Conservation (phyloP, 2,113 vertebrate genomes). For the Siniperca chuatsi region DNA sequence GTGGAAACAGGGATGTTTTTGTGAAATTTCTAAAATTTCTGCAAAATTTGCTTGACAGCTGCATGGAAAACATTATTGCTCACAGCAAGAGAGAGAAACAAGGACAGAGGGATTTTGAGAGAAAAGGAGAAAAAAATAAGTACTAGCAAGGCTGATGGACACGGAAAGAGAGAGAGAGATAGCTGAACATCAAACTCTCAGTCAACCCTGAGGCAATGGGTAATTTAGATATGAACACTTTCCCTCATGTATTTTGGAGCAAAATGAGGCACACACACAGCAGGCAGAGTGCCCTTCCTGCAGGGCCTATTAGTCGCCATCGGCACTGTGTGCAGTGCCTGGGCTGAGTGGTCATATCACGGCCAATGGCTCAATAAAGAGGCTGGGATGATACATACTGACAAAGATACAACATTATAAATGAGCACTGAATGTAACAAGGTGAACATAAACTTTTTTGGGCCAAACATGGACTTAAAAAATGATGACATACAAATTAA, state of each 20-base stretch:
- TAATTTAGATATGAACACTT: conserved; percentile 64
- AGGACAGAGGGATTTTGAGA: conserved; percentile 5
- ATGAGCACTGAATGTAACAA: conserved; percentile 10
- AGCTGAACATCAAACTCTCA: conserved; percentile 66
- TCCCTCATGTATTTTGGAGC: conserved; percentile 40
- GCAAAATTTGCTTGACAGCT: conserved; percentile 32
- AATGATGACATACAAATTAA: neutral
- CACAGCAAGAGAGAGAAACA: conserved; percentile 2
- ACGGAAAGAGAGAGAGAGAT: neutral
- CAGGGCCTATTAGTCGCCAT: conserved; percentile 56
- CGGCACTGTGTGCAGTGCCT: conserved; percentile 34
- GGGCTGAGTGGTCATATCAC: conserved; percentile 27
- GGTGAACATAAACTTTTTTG: neutral
- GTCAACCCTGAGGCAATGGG: conserved; percentile 58
- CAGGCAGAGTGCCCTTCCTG: conserved; percentile 55
- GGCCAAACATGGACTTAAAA: neutral
- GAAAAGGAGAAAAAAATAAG: neutral
- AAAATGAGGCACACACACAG: conserved; percentile 49
- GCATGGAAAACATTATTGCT: conserved; percentile 24
- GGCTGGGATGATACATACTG: conserved; percentile 3
- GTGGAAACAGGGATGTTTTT: conserved; percentile 11
- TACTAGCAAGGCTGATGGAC: conserved; percentile 5
- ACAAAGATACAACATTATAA: conserved; percentile 28
- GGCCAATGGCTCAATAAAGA: conserved; percentile 44
- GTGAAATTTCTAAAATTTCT: conserved; percentile 3